Percentiles rank a stretch among this genome's conserved stretches.
Conservation (phyloP, 2,797 vertebrate species). For the Malurus leucopterus region DNA sequence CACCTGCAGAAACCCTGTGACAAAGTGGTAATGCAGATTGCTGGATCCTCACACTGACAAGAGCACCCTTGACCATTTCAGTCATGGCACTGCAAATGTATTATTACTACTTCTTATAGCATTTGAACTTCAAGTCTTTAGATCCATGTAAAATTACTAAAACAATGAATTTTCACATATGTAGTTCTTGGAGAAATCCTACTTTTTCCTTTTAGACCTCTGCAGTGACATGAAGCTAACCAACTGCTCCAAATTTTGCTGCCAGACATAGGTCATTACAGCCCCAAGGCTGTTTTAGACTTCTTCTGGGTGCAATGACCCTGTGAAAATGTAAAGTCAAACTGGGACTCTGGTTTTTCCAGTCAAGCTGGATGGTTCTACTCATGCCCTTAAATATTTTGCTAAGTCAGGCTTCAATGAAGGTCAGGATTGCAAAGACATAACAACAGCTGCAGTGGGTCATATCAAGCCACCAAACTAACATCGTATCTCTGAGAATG, state of each 20-base stretch:
- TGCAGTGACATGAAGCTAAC: neutral
- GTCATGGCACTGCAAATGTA: neutral
- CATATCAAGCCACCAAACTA: neutral
- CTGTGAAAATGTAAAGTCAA: neutral
- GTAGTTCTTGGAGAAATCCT: neutral
- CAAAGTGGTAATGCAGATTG: neutral
- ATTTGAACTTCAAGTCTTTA: neutral
- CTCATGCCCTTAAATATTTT: neutral
- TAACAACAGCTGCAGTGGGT: neutral
- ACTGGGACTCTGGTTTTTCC: slow-evolving; percentile 11
- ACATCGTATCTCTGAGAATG: neutral
- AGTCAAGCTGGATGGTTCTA: slow-evolving; percentile 29
- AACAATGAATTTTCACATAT: neutral
- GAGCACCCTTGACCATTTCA: neutral
- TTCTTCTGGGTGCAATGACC: neutral
- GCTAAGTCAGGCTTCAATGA: slow-evolving; percentile 10
- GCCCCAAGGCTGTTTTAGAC: neutral
- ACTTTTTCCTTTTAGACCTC: neutral
- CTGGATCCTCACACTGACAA: neutral
- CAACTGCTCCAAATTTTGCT: neutral
- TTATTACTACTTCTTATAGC: neutral
- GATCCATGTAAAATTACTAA: neutral
- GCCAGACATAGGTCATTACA: neutral
- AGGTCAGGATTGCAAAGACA: slow-evolving; percentile 19
- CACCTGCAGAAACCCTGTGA: neutral